Conservation (phyloP, 2,888 invertebrate species). For the Drosophila kokeensis region DNA sequence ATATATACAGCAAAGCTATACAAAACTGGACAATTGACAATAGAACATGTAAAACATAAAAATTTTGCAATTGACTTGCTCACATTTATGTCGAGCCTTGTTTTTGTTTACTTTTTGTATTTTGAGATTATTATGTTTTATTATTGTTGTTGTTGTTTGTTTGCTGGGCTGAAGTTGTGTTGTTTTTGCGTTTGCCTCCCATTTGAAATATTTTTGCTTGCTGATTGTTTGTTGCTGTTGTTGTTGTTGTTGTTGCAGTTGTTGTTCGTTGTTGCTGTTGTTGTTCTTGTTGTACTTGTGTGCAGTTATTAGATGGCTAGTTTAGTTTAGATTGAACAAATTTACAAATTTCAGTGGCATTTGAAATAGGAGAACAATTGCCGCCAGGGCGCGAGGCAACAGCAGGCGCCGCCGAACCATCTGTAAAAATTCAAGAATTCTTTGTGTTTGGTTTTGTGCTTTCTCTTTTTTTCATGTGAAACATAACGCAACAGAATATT, state of each 20-base stretch:
- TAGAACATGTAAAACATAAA: constrained; percentile 35
- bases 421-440: constrained; percentile 81
- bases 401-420: constrained; percentile 81
- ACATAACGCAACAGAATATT: constrained; percentile 51
- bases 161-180: constrained; percentile 37
- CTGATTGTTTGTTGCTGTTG: constrained; percentile 17
- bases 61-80: constrained; percentile 62
- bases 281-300: constrained; percentile 34
- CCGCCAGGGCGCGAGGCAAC: constrained; percentile 79
- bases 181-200: constrained; percentile 35
- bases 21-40: constrained; percentile 58
- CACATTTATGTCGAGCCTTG: constrained; percentile 65
- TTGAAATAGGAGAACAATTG: constrained; percentile 75
- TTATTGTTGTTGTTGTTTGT: constrained; percentile 15
- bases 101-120: constrained; percentile 14
- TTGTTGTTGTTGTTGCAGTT: constrained; percentile 32
- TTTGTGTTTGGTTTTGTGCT: constrained; percentile 42
- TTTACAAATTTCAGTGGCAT: constrained; percentile 44
- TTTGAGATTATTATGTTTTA: constrained; percentile 12
- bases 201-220: constrained; percentile 24
- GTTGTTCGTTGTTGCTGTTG: constrained; percentile 25
- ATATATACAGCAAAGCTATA: constrained; percentile 62
- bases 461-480: constrained; percentile 27
- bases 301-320: constrained; percentile 26
- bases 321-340: constrained; percentile 25